Percentiles rank a stretch among this genome's conserved stretches.
Evolutionary conservation across 2,797 vertebrate genomes (phyloP).

Genomic region (Lagodon rhomboides): DNA sequence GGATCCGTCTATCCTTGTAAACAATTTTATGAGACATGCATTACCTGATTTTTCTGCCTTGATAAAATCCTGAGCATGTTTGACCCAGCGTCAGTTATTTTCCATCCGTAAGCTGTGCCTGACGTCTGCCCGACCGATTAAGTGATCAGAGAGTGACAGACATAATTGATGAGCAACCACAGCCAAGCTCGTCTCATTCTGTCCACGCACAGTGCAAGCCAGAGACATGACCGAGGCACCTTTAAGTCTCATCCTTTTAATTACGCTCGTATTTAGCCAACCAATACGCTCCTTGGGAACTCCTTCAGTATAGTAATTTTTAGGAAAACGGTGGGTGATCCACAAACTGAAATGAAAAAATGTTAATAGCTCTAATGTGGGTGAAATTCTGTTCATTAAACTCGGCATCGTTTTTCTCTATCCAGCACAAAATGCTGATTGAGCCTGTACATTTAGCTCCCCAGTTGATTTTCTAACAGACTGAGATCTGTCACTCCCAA

Average conservation of each 20-base stretch:
- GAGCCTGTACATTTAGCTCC: slow-evolving; percentile 13
- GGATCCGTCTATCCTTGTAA: neutral
- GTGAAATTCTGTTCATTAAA: neutral
- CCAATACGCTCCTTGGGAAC: slow-evolving; percentile 44
- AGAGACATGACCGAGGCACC: slow-evolving; percentile 39
- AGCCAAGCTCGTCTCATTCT: slow-evolving; percentile 49
- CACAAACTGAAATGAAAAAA: neutral
- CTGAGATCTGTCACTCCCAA: neutral
- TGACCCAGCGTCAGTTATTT: slow-evolving; percentile 28
- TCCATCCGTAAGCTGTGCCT: slow-evolving; percentile 25
- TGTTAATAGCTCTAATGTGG: neutral
- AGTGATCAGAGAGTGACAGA: slow-evolving; percentile 45
- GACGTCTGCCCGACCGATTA: slow-evolving; percentile 45
- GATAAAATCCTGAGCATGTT: slow-evolving; percentile 29
- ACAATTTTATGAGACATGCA: slow-evolving; percentile 10
- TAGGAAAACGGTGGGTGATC: slow-evolving; percentile 4
- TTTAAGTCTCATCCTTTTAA: slow-evolving; percentile 64
- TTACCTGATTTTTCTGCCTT: slow-evolving; percentile 13
- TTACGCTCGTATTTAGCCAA: slow-evolving; percentile 53
- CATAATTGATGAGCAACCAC: slow-evolving; percentile 62
- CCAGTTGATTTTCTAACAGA: slow-evolving; percentile 22
- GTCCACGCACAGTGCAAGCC: slow-evolving; percentile 31
- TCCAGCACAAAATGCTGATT: slow-evolving; percentile 2
- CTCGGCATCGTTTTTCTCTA: neutral
- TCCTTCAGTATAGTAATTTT: slow-evolving; percentile 44